These are phyloP conservation scores for Gallinago nigripennis DNA, from an alignment of 2,797 vertebrate genomes.

Conservation along the genomic window DNA sequence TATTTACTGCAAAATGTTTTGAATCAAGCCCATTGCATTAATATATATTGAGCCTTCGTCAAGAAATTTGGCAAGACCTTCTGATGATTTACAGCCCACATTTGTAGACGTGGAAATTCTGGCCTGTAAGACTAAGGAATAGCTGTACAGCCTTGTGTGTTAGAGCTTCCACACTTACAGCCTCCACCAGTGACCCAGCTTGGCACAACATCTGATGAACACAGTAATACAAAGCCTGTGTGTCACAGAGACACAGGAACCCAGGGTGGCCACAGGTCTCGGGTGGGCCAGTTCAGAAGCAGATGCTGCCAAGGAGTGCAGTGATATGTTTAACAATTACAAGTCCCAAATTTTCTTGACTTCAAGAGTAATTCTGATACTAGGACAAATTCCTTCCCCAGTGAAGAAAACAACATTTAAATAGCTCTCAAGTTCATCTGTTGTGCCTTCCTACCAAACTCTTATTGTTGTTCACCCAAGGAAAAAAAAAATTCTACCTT, in stretches of 20 bases:
- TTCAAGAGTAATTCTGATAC: background rate
- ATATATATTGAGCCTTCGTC: background rate
- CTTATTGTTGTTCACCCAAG: background rate
- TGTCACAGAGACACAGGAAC: background rate
- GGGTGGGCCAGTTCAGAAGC: background rate
- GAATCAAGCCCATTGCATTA: background rate
- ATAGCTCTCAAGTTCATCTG: background rate
- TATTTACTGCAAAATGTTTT: background rate
- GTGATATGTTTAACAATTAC: background rate
- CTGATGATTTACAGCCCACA: background rate
- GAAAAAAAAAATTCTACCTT: background rate
- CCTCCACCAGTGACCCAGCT: background rate
- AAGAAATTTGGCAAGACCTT: background rate
- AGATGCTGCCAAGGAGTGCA: background rate
- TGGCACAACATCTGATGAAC: background rate
- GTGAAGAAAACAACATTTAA: background rate
- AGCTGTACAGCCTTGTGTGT: fast-evolving
- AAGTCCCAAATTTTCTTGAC: background rate
- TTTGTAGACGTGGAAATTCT: background rate
- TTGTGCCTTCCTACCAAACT: background rate
- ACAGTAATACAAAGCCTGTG: background rate
- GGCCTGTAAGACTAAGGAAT: background rate
- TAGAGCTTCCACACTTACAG: background rate
- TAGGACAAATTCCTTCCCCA: background rate
- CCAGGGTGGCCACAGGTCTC: background rate